phyloP scores from a whole-genome alignment of 2,113 vertebrate genomes.

The Gobiocypris rarus region DNA sequence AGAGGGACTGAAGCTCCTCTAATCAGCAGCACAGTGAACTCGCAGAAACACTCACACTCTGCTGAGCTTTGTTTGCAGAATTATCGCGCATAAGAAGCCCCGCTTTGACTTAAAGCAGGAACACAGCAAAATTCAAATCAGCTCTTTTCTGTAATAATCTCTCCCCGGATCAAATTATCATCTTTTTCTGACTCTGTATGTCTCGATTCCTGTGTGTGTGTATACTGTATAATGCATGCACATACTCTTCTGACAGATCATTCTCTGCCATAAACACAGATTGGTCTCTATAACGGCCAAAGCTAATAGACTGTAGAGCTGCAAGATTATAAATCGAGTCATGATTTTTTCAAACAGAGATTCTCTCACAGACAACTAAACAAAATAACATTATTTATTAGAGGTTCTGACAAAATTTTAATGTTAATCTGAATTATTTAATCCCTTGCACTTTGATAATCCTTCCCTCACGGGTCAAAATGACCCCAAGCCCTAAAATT shows the following conservation, averaged over 20 bases:
- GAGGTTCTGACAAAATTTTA: too few relatives aligned
- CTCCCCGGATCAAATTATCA: constrained; percentile 58
- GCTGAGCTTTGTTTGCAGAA: constrained; percentile 46
- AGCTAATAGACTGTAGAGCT: background rate
- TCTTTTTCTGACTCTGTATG: constrained; percentile 46
- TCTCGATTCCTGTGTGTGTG: constrained; percentile 33
- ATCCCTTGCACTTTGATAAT: too few relatives aligned
- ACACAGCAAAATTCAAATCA: constrained; percentile 44
- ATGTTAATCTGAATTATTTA: too few relatives aligned
- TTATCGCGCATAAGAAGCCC: constrained; percentile 34
- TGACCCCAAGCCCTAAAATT: too few relatives aligned
- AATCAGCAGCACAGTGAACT: constrained; percentile 46
- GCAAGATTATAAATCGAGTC: too few relatives aligned
- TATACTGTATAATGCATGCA: too few relatives aligned
- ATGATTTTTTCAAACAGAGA: too few relatives aligned
- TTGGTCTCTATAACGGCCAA: background rate
- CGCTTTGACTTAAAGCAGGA: constrained; percentile 25
- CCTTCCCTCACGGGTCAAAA: too few relatives aligned
- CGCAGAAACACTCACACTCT: background rate
- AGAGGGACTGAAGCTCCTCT: constrained; percentile 49
- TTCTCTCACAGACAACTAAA: too few relatives aligned
- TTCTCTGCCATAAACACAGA: background rate
- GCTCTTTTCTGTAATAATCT: constrained; percentile 52
- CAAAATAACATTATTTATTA: too few relatives aligned
- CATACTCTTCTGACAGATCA: background rate